Conservation (phyloP, 1,140 invertebrate genomes). For the Atopsyche davidsoni region DNA sequence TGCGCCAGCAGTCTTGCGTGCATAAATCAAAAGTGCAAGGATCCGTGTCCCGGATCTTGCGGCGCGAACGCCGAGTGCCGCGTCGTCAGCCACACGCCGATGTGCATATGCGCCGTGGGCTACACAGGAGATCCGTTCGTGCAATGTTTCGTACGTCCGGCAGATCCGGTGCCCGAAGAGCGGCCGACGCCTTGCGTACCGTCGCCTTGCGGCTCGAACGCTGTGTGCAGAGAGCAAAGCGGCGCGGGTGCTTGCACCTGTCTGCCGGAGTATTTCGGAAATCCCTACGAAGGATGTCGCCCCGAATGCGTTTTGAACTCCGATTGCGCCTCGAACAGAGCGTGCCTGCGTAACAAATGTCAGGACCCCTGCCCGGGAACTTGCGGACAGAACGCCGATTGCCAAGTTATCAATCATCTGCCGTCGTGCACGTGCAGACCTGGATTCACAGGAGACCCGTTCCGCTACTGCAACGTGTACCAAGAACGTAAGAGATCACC, state of each 20-base stretch:
- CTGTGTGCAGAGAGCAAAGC: constrained; percentile 57
- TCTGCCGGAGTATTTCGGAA: constrained; percentile 59
- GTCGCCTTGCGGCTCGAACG: constrained; percentile 55
- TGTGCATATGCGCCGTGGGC: constrained; percentile 61
- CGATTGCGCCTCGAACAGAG: constrained; percentile 58
- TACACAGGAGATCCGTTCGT: constrained; percentile 70
- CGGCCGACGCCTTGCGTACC: constrained; percentile 49
- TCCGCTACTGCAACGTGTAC: constrained; percentile 49
- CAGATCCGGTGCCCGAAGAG: constrained; percentile 37
- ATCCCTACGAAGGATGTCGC: constrained; percentile 66
- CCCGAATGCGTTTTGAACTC: constrained; percentile 62
- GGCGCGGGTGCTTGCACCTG: constrained; percentile 65
- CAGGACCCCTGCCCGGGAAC: constrained; percentile 61
- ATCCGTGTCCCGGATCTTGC: constrained; percentile 67
- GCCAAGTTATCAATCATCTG: constrained; percentile 57
- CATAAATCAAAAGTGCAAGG: constrained; percentile 62
- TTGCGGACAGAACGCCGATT: constrained; percentile 61
- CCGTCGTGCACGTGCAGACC: constrained; percentile 55
- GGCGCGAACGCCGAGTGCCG: constrained; percentile 63
- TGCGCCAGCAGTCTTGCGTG: constrained; percentile 65
- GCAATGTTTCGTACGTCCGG: constrained; percentile 44
- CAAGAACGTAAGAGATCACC: constrained; percentile 49
- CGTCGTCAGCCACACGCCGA: constrained; percentile 65
- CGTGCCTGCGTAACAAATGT: constrained; percentile 59
- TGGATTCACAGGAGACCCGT: constrained; percentile 59